Percentiles rank a stretch among this genome's conserved stretches.
Evolutionary conservation across 2,113 vertebrate genomes (phyloP).

Genomic region (Chaenogobius annularis): DNA sequence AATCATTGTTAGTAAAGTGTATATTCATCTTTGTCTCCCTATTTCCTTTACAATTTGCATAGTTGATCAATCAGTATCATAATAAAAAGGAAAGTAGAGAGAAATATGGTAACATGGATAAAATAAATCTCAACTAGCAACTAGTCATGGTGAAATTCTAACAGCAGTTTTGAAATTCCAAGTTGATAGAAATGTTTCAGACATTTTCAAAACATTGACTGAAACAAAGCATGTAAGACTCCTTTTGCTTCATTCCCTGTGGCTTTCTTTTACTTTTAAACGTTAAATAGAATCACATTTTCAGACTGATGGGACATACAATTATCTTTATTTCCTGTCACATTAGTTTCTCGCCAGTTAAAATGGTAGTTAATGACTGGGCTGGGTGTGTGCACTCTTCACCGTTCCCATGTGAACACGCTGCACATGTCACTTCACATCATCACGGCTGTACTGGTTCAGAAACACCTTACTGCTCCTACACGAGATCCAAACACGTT

Average conservation of each 20-base stretch:
- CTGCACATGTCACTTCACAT: conserved; percentile 56
- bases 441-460: conserved; percentile 45
- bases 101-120: too few relatives aligned
- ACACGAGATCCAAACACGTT: conserved; percentile 40
- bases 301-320: neutral
- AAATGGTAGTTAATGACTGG: conserved; percentile 41
- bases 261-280: neutral
- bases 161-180: too few relatives aligned
- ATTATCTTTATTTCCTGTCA: neutral
- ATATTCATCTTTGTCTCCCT: too few relatives aligned
- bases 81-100: too few relatives aligned
- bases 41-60: too few relatives aligned
- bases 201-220: too few relatives aligned
- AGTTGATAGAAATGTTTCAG: too few relatives aligned
- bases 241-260: neutral
- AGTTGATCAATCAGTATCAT: too few relatives aligned
- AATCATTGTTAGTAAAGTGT: neutral
- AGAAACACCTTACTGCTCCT: conserved; percentile 28
- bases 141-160: too few relatives aligned
- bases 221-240: neutral
- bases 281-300: neutral
- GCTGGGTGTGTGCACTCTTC: conserved; percentile 31
- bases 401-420: conserved; percentile 19
- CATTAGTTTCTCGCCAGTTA: conserved; percentile 7
- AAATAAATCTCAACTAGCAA: too few relatives aligned